phyloP scores from a whole-genome alignment of 2,888 invertebrate species.

The Spodoptera littoralis region DNA sequence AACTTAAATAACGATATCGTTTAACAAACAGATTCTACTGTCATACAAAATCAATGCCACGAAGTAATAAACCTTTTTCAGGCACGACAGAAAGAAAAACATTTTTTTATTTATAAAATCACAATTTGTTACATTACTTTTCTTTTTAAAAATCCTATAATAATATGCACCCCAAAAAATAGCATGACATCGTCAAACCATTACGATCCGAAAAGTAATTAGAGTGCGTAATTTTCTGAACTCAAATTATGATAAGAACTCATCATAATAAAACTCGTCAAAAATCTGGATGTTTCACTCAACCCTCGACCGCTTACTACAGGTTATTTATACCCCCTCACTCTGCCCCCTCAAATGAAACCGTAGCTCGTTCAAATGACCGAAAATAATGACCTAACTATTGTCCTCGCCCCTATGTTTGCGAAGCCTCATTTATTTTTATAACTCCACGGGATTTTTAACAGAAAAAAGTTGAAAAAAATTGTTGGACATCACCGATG shows the following conservation, averaged over 20 bases:
- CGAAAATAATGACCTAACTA: slow-evolving; percentile 87
- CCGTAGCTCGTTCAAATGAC: slow-evolving; percentile 81
- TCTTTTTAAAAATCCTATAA: too few relatives aligned
- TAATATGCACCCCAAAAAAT: too few relatives aligned
- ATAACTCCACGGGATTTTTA: slow-evolving; percentile 82
- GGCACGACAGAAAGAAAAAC: too few relatives aligned
- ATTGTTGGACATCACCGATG: slow-evolving; percentile 73
- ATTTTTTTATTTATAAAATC: too few relatives aligned
- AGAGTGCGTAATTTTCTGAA: slow-evolving; percentile 39
- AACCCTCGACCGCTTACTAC: slow-evolving; percentile 75
- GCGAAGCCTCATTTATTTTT: slow-evolving; percentile 86
- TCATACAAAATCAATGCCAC: too few relatives aligned
- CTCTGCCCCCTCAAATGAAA: slow-evolving; percentile 71
- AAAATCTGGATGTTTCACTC: slow-evolving; percentile 66
- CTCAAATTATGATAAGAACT: slow-evolving; percentile 52
- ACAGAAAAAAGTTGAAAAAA: slow-evolving; percentile 75
- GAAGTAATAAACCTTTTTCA: too few relatives aligned
- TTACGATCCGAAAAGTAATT: slow-evolving; percentile 20
- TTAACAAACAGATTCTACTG: too few relatives aligned
- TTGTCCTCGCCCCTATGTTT: slow-evolving; percentile 84
- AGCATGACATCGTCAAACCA: background rate
- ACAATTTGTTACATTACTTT: background rate
- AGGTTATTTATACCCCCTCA: slow-evolving; percentile 77
- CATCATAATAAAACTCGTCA: slow-evolving; percentile 55
- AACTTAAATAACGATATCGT: too few relatives aligned